These are phyloP conservation scores for Ips nitidus DNA, from an alignment of 1,140 invertebrate genomes.

Conservation along the genomic window DNA sequence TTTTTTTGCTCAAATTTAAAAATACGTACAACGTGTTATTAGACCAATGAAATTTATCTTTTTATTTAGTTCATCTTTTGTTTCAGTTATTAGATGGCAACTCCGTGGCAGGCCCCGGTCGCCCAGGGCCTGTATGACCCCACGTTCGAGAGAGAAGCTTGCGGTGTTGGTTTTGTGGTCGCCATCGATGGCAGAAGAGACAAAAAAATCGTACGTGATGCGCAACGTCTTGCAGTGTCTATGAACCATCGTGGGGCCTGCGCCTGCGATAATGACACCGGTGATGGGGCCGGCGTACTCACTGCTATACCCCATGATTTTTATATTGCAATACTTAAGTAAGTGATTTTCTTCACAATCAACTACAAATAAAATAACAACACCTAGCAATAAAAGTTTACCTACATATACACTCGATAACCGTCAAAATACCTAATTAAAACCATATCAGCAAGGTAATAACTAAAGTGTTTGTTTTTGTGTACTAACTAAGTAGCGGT, in stretches of 20 bases:
- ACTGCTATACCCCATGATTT: constrained; percentile 94
- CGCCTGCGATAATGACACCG: constrained; percentile 98
- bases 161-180: constrained; percentile 98
- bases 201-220: constrained; percentile 95
- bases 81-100: constrained; percentile 49
- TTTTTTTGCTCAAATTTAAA: no score
- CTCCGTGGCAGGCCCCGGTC: constrained; percentile 55
- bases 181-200: constrained; percentile 92
- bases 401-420: no score
- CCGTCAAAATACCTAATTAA: no score
- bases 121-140: constrained; percentile 89
- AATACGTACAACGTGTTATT: no score
- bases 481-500: not conserved
- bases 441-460: not conserved
- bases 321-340: constrained; percentile 82
- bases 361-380: no score
- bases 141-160: constrained; percentile 90
- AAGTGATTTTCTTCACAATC: constrained; percentile 43
- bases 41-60: no score
- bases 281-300: constrained; percentile 96
- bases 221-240: constrained; percentile 86
- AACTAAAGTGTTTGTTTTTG: not conserved
- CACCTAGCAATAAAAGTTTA: no score
- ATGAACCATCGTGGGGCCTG: constrained; percentile 99
- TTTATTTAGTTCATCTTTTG: no score